Conservation (phyloP, 2,888 invertebrate genomes). For the Lysandra bellargus region DNA sequence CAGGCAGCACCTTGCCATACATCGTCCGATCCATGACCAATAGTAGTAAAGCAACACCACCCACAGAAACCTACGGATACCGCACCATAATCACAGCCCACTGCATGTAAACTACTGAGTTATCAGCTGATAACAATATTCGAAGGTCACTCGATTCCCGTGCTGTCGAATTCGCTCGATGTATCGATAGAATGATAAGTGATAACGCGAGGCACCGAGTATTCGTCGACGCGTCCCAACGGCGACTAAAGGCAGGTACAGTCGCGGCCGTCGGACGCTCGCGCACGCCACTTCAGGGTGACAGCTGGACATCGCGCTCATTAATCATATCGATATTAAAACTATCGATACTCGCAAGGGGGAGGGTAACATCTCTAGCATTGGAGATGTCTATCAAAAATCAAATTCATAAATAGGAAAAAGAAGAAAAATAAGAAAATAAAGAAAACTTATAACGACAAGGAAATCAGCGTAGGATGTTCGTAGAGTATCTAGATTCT, state of each 20-base stretch:
- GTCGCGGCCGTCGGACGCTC: conserved; percentile 56
- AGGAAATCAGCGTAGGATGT: no score
- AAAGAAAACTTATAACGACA: no score
- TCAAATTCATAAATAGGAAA: background rate
- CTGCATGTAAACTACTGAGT: conserved; percentile 51
- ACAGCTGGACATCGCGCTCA: conserved; percentile 59
- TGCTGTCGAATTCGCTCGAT: conserved; percentile 43
- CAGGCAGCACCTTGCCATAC: conserved; percentile 93
- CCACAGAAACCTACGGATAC: conserved; percentile 65
- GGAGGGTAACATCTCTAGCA: background rate
- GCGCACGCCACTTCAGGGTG: conserved; percentile 63
- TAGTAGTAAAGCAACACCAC: conserved; percentile 68
- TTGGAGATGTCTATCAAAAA: background rate
- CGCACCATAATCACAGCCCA: conserved; percentile 77
- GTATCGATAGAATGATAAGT: conserved; percentile 58
- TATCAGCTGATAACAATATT: conserved; percentile 32
- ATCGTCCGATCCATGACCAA: conserved; percentile 91
- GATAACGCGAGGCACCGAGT: conserved; percentile 66
- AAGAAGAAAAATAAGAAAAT: no score
- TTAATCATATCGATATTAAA: conserved; percentile 6
- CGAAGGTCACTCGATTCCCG: conserved; percentile 44
- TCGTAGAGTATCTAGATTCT: no score
- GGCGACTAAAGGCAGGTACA: conserved; percentile 66
- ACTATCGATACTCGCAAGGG: background rate
- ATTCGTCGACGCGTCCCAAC: conserved; percentile 74